These are phyloP conservation scores for Anodontia alba DNA, from an alignment of 2,888 invertebrate species.

Conservation along the genomic window DNA sequence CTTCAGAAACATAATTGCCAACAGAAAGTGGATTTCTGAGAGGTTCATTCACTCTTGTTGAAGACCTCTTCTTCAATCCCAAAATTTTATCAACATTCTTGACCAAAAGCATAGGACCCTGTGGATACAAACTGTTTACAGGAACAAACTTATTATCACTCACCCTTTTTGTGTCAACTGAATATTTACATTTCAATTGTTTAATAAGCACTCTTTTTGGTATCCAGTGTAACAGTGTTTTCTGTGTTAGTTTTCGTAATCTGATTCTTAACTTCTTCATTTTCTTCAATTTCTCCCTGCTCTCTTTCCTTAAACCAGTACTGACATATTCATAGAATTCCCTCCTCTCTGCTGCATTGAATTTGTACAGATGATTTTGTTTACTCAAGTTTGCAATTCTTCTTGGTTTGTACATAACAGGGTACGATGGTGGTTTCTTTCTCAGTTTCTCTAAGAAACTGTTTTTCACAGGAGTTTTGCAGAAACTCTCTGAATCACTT, in stretches of 20 bases:
- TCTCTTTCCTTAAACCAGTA: conserved; percentile 72
- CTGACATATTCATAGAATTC: conserved; percentile 70
- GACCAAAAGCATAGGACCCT: conserved; percentile 68
- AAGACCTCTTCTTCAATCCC: conserved; percentile 69
- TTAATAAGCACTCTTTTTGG: conserved; percentile 43
- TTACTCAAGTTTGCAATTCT: conserved; percentile 58
- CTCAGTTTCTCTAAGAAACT: conserved; percentile 72
- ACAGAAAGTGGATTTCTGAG: conserved; percentile 54
- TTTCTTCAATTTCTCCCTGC: conserved; percentile 62
- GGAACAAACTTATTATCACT: background rate
- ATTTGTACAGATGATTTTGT: conserved; percentile 74
- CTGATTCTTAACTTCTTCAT: conserved; percentile 69
- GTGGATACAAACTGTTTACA: conserved; percentile 61
- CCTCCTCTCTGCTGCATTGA: conserved; percentile 66
- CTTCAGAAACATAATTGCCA: conserved; percentile 73
- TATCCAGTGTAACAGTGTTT: conserved; percentile 69
- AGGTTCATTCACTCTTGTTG: conserved; percentile 1
- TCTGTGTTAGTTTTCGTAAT: conserved; percentile 61
- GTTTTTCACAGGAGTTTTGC: conserved; percentile 77
- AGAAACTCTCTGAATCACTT: conserved; percentile 72
- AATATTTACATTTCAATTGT: conserved; percentile 25
- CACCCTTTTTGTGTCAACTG: background rate
- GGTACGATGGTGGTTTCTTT: conserved; percentile 68
- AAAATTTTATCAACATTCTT: conserved; percentile 73
- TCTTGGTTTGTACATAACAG: conserved; percentile 70